Evolutionary conservation across 2,888 invertebrate genomes (phyloP).

Genomic region (Pseudococcus viburni): DNA sequence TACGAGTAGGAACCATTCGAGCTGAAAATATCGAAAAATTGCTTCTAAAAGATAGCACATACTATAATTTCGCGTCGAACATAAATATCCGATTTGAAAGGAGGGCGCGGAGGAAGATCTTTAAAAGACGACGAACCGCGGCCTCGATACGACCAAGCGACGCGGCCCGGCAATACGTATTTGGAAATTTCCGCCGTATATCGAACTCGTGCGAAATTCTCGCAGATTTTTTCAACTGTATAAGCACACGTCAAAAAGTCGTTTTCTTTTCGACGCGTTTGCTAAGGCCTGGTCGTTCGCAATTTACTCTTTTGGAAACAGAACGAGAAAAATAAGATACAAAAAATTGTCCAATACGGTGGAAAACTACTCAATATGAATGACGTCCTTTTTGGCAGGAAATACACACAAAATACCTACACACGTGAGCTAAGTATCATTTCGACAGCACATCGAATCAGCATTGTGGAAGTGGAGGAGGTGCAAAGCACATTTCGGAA

Average conservation of each 20-base stretch:
- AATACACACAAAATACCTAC: neutral
- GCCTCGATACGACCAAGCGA: neutral
- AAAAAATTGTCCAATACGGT: neutral
- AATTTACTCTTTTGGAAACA: conserved; percentile 9
- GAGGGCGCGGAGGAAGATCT: neutral
- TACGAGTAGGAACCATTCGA: neutral
- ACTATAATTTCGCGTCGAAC: conserved; percentile 1
- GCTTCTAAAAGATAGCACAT: neutral
- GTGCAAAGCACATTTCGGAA: neutral
- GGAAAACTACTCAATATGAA: neutral
- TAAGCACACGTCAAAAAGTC: conserved; percentile 39
- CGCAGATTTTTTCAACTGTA: conserved; percentile 26
- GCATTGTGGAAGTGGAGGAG: neutral
- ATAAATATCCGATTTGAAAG: conserved; percentile 26
- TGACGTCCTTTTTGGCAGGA: neutral
- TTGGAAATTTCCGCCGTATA: neutral
- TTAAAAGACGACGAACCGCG: neutral
- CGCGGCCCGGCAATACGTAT: neutral
- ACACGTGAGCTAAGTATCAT: neutral
- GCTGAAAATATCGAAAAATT: neutral
- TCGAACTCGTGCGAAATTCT: neutral
- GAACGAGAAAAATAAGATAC: neutral
- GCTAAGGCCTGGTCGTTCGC: neutral
- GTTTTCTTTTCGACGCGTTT: conserved; percentile 5
- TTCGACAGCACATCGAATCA: neutral